Conservation (phyloP, 2,113 vertebrate genomes). For the Zeus faber region DNA sequence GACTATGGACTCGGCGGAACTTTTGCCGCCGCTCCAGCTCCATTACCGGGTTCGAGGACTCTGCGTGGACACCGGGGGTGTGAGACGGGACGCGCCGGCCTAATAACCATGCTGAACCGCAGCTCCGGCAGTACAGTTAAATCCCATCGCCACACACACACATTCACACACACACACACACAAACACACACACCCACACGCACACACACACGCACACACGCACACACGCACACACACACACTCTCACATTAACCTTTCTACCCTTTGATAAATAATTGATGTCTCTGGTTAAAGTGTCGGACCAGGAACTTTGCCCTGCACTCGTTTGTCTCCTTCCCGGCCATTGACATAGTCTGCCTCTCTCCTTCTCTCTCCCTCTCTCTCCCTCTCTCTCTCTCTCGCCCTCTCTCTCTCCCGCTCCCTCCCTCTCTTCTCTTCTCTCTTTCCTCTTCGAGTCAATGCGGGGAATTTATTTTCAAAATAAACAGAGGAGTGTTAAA, state of each 20-base stretch:
- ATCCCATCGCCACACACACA: no score
- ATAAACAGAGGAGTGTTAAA: constrained; percentile 41
- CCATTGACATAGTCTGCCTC: constrained; percentile 31
- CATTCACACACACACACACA: not conserved
- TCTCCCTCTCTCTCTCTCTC: constrained; percentile 14
- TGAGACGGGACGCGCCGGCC: no score
- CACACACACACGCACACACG: constrained; percentile 6
- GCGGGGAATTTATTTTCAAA: constrained; percentile 37
- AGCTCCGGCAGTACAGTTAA: no score
- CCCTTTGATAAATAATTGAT: constrained; percentile 60
- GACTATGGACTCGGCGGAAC: constrained; percentile 9
- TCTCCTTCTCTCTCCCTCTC: constrained; percentile 11
- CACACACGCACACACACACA: not conserved
- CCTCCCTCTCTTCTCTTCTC: no score
- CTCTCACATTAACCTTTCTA: constrained; percentile 30
- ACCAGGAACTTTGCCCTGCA: constrained; percentile 22
- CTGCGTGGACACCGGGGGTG: no score
- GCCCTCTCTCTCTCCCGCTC: constrained; percentile 23
- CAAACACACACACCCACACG: constrained; percentile 10
- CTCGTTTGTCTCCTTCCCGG: constrained; percentile 50
- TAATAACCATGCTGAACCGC: no score
- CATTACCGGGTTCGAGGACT: no score
- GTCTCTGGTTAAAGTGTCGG: constrained; percentile 59
- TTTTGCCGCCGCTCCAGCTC: not conserved
- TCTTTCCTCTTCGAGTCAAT: no score